A percentile compares a stretch with the other conserved stretches of the same genome.
These are phyloP conservation scores for Steinernema feltiae DNA, from an alignment of 1,140 invertebrate species.

Conservation along the genomic window DNA sequence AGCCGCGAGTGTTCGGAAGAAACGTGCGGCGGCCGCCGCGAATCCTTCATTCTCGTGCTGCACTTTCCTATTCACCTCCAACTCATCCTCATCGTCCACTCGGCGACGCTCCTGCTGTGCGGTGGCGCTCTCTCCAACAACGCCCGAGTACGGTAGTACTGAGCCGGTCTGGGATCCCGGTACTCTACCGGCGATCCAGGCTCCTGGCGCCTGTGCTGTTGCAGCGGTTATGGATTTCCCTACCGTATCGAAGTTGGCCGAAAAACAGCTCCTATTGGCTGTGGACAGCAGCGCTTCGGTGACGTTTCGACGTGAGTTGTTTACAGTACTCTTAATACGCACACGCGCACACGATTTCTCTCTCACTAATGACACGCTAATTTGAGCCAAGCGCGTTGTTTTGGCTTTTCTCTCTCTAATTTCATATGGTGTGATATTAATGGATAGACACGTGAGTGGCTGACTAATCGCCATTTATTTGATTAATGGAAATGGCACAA, in stretches of 20 bases:
- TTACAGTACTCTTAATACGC: no score
- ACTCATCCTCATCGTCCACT: not conserved
- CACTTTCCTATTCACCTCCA: not conserved
- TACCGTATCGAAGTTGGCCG: not conserved
- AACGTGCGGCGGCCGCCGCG: not conserved
- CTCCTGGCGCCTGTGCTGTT: not conserved
- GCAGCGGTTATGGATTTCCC: not conserved
- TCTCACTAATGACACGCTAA: no score
- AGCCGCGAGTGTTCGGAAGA: not conserved
- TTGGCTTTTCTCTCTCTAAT: no score
- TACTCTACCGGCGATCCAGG: not conserved
- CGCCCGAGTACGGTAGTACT: conserved; percentile 4
- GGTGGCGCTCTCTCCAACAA: not conserved
- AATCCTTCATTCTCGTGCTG: not conserved
- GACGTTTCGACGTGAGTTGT: not conserved
- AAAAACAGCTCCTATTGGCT: not conserved
- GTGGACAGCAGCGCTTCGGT: not conserved
- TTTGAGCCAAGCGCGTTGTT: no score
- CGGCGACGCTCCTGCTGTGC: not conserved
- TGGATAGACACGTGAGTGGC: no score
- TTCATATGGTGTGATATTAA: no score
- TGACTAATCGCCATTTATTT: no score
- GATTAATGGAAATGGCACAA: no score
- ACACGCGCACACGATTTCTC: no score
- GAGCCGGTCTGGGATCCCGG: not conserved